Conservation (phyloP, 1,140 invertebrate genomes). For the Chironomus tepperi region DNA sequence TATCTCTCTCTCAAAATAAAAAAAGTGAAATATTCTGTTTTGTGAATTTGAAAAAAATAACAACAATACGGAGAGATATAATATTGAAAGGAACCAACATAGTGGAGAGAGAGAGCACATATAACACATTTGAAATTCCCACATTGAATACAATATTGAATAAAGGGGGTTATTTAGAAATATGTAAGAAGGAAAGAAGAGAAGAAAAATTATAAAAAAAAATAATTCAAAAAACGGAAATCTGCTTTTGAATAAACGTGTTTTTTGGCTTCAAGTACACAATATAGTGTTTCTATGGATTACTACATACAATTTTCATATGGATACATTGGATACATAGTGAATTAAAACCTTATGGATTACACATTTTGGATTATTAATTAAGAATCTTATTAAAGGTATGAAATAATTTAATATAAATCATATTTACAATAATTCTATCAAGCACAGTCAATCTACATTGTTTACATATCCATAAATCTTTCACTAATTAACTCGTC, state of each 20-base stretch:
- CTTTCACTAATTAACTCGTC: neutral
- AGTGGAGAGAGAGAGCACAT: neutral
- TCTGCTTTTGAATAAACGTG: constrained; percentile 10
- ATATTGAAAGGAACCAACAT: no score
- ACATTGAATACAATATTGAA: constrained; percentile 16
- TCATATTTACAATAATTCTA: no score
- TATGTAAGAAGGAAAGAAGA: neutral
- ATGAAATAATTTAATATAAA: no score
- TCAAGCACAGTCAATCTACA: no score
- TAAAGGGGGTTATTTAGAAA: constrained; percentile 21
- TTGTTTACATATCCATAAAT: neutral
- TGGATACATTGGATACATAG: neutral
- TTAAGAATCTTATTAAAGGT: neutral
- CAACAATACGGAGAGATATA: neutral
- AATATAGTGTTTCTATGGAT: neutral
- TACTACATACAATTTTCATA: neutral
- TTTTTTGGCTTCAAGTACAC: neutral
- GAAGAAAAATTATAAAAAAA: neutral
- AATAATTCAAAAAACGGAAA: constrained; percentile 10
- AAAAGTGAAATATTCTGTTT: neutral
- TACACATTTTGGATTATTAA: neutral
- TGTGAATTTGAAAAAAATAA: neutral
- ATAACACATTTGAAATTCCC: constrained; percentile 13
- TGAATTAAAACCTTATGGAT: neutral
- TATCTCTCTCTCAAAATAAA: neutral